Evolutionary conservation across 1,140 invertebrate species (phyloP).

Genomic region (Drosophila funebris): DNA sequence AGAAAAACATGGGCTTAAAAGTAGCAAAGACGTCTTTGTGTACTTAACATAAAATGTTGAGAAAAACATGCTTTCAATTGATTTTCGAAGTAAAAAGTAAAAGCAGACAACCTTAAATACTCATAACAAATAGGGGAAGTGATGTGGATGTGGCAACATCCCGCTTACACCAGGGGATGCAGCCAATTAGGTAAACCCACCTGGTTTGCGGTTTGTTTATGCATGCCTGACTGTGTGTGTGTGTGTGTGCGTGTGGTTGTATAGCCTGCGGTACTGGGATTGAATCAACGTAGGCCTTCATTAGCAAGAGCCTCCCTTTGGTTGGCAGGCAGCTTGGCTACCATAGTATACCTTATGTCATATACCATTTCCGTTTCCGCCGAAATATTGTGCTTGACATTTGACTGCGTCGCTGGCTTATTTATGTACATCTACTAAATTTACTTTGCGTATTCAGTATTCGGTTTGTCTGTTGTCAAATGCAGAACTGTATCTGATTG

Average conservation of each 20-base stretch:
- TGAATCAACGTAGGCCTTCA: conserved; percentile 11
- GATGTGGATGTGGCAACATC: neutral
- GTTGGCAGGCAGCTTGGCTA: neutral
- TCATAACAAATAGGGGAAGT: neutral
- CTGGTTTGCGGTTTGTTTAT: conserved; percentile 43
- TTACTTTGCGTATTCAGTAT: conserved; percentile 2
- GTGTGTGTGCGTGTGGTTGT: conserved; percentile 1
- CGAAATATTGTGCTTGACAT: conserved; percentile 24
- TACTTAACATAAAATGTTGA: conserved; percentile 34
- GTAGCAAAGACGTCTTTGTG: conserved; percentile 9
- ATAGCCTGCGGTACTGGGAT: conserved; percentile 2
- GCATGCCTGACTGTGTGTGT: neutral
- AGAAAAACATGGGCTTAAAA: neutral
- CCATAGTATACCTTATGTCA: neutral
- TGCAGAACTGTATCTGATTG: neutral
- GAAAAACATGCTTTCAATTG: conserved; percentile 30
- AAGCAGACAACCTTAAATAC: conserved; percentile 2
- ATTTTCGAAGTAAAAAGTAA: conserved; percentile 6
- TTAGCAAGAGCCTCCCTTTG: neutral
- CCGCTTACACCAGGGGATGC: conserved; percentile 23
- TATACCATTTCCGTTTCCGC: conserved; percentile 40
- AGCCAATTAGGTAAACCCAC: conserved; percentile 38
- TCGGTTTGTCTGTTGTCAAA: conserved; percentile 21
- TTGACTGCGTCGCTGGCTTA: conserved; percentile 17
- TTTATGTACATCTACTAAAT: conserved; percentile 14